Conservation (phyloP, 2,888 invertebrate species). For the Oxycera nigricornis region DNA sequence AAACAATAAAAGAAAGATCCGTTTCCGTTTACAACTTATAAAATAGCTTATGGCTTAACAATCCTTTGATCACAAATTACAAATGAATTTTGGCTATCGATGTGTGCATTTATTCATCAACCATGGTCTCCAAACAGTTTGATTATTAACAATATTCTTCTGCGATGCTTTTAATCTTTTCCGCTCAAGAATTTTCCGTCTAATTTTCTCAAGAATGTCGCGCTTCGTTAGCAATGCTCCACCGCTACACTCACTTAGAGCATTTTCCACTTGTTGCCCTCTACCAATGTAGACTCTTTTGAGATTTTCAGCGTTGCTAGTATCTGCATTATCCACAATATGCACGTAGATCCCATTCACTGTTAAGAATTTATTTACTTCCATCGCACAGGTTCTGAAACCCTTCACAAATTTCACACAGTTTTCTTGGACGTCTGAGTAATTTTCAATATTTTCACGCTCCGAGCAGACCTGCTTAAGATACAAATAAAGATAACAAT, state of each 20-base stretch:
- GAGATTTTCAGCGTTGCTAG: constrained; percentile 6
- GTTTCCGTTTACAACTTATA: too few species aligned
- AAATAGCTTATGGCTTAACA: too few species aligned
- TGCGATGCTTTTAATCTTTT: constrained; percentile 14
- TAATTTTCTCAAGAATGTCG: constrained; percentile 25
- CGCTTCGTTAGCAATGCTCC: constrained; percentile 11
- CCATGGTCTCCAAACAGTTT: constrained; percentile 33
- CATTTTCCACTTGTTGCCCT: not conserved
- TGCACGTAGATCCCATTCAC: constrained; percentile 27
- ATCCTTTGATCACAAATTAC: too few species aligned
- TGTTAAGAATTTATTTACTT: constrained; percentile 17
- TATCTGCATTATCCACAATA: not conserved
- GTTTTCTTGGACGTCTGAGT: not conserved
- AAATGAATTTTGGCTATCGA: not conserved
- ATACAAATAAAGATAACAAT: not conserved
- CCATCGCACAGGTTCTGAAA: constrained; percentile 20
- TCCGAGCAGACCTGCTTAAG: not conserved
- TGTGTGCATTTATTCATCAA: not conserved
- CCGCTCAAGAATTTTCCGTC: constrained; percentile 22
- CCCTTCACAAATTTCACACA: not conserved
- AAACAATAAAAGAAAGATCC: too few species aligned
- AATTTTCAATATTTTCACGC: not conserved
- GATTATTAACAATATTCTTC: not conserved
- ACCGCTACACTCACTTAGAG: not conserved
- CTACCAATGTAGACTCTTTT: not conserved